Evolutionary conservation across 2,888 invertebrate species (phyloP), one percentile per base, ranked within the genome.

Genomic region (Troglohyphantes excavatus): DNA sequence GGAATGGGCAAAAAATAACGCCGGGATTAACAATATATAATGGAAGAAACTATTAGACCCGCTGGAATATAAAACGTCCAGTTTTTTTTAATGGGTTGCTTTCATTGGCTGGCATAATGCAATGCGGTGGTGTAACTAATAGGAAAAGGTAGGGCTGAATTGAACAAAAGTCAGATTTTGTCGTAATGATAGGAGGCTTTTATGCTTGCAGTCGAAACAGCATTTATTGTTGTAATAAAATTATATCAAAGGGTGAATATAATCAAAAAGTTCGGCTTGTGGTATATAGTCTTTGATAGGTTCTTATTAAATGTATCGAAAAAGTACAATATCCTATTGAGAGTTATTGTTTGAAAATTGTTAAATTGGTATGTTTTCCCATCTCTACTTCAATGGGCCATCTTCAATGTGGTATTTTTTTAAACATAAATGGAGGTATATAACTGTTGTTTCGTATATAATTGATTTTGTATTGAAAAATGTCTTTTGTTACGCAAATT

Each of bases 71-170:
- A 23, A 65, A 75, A 59, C 75, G 59, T 29, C 33, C 9, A 23
- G 3, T n/a, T 27, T 33, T 59, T 53, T 75, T 61, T 26, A 59
- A 33, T 65, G 26, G 27, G 72, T 5, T 72, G 26, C 26, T 63
- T 63, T 78, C 78, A 63, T 7, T 63, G 78, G 78, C 17, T 23
- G 26, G 26, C 26, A 46, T 72, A 72, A 72, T 72, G 33, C 39
- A 26, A 65, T 33, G 33, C 43, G 6, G 65, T 43, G 65, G 78
- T 78, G 78, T 78, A 63, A 78, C 78, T 78, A 65, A 78, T 78
- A 43, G 65, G 61, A 76, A 70, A 21, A 33, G 29, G 53, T n/a
- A 33, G 19, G 6, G n/a, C 33, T n/a, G 39, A 33, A 33, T 68
- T 33, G 68, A n/a, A 68, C 19, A 33, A 68, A 68, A 68, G 53